These are phyloP conservation scores for Argyra leucocephala DNA, from an alignment of 2,888 invertebrate genomes.

Conservation along the genomic window DNA sequence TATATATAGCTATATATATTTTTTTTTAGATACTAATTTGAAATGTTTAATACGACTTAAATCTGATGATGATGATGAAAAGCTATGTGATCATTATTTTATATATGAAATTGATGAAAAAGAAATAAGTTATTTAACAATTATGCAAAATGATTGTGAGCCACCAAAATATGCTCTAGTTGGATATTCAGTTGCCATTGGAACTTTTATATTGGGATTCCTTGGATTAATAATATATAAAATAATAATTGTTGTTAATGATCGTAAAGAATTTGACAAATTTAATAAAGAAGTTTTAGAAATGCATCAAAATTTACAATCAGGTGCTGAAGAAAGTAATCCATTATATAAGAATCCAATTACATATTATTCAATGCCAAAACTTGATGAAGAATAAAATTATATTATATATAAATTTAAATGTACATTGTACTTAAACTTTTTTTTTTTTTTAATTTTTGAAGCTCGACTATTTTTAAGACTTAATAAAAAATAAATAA, in stretches of 20 bases:
- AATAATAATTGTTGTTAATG: slow-evolving; percentile 44
- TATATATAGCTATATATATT: slow-evolving; percentile 8
- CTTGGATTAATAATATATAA: slow-evolving; percentile 43
- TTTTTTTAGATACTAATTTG: slow-evolving; percentile 24
- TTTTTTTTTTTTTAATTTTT: neutral
- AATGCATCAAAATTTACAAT: slow-evolving; percentile 30
- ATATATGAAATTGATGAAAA: slow-evolving; percentile 30
- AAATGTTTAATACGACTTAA: slow-evolving; percentile 34
- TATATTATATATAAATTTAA: neutral
- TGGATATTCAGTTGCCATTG: slow-evolving; percentile 41
- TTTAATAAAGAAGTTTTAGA: slow-evolving; percentile 46
- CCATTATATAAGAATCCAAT: slow-evolving; percentile 57
- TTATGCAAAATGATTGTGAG: slow-evolving; percentile 31
- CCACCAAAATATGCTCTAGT: slow-evolving; percentile 29
- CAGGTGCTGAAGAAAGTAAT: slow-evolving; percentile 37
- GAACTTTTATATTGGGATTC: slow-evolving; percentile 46
- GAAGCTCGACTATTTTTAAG: neutral
- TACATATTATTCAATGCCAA: slow-evolving; percentile 50
- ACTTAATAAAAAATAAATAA: too few relatives aligned
- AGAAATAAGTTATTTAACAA: slow-evolving; percentile 30
- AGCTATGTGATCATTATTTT: slow-evolving; percentile 35
- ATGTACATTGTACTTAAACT: neutral
- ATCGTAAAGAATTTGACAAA: slow-evolving; percentile 48
- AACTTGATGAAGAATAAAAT: slow-evolving; percentile 23
- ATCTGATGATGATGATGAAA: slow-evolving; percentile 30